Percentiles rank a stretch among this genome's conserved stretches.
phyloP scores from a whole-genome alignment of 1,140 invertebrate genomes.

The Neodiprion lecontei region DNA sequence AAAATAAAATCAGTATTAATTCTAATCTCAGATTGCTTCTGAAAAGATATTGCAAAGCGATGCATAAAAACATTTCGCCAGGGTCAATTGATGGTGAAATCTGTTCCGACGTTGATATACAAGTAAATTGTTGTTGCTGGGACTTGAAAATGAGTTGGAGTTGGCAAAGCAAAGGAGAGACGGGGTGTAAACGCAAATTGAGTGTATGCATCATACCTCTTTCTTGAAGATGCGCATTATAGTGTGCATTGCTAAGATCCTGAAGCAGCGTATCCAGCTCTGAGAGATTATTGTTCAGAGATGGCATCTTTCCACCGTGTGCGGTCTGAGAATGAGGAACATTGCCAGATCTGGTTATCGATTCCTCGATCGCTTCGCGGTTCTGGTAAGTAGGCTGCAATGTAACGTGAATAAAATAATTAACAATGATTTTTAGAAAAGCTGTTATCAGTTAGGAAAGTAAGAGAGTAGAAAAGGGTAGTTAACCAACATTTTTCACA shows the following conservation, averaged over 20 bases:
- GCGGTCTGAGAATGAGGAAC: conserved; percentile 39
- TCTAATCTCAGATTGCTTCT: too few relatives aligned
- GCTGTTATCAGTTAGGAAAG: conserved; percentile 15
- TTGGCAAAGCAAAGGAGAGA: too few relatives aligned
- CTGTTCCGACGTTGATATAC: too few relatives aligned
- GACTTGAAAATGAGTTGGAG: too few relatives aligned
- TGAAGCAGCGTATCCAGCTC: conserved; percentile 91
- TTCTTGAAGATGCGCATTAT: conserved; percentile 60
- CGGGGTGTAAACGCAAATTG: too few relatives aligned
- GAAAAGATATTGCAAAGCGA: too few relatives aligned
- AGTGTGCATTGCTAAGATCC: conserved; percentile 87
- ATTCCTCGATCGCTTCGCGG: conserved; percentile 67
- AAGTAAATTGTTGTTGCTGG: too few relatives aligned
- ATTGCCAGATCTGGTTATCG: conserved; percentile 54
- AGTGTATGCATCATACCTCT: conserved; percentile 37
- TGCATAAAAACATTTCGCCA: too few relatives aligned
- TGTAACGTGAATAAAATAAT: conserved; percentile 27
- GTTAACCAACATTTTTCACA: too few relatives aligned
- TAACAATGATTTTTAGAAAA: not conserved
- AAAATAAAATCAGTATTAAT: too few relatives aligned
- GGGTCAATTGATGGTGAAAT: too few relatives aligned
- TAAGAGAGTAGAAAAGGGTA: conserved; percentile 8
- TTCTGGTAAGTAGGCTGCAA: conserved; percentile 74
- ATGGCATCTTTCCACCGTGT: conserved; percentile 57
- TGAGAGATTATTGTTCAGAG: conserved; percentile 81